phyloP scores from a whole-genome alignment of 2,888 invertebrate genomes.

The Biston betularia region DNA sequence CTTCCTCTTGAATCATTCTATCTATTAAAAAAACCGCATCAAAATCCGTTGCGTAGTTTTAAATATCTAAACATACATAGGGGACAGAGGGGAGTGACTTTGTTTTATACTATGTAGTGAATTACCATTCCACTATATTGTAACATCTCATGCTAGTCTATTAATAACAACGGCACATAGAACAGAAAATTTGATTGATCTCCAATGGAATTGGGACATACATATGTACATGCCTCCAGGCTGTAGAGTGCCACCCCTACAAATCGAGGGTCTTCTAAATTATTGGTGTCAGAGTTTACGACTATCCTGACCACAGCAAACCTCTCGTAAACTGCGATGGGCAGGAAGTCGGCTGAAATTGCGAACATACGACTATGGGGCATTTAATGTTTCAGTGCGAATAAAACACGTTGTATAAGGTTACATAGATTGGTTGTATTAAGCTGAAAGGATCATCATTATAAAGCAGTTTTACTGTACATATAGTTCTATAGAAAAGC shows the following conservation, averaged over 20 bases:
- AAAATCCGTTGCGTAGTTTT: too few relatives aligned
- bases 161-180: conserved; percentile 6
- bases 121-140: too few relatives aligned
- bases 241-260: conserved; percentile 9
- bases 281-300: conserved; percentile 33
- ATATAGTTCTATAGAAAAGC: too few relatives aligned
- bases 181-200: background rate
- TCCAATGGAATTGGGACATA: conserved; percentile 15
- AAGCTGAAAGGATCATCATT: too few relatives aligned
- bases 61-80: too few relatives aligned
- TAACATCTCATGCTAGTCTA: conserved; percentile 1
- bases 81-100: too few relatives aligned
- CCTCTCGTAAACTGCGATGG: conserved; percentile 26
- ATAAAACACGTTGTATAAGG: background rate
- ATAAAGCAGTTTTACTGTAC: too few relatives aligned
- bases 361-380: conserved; percentile 9
- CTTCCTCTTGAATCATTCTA: too few relatives aligned
- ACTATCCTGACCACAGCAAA: conserved; percentile 28
- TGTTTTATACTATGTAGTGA: too few relatives aligned
- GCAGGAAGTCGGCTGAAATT: conserved; percentile 21
- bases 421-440: too few relatives aligned
- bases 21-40: too few relatives aligned
- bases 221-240: conserved; percentile 7
- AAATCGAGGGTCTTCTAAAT: conserved; percentile 26
- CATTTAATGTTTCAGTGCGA: conserved; percentile 11